Percentiles rank a stretch among this genome's conserved stretches.
These are phyloP conservation scores for Cephonodes hylas DNA, from an alignment of 2,888 invertebrate species.

Conservation along the genomic window DNA sequence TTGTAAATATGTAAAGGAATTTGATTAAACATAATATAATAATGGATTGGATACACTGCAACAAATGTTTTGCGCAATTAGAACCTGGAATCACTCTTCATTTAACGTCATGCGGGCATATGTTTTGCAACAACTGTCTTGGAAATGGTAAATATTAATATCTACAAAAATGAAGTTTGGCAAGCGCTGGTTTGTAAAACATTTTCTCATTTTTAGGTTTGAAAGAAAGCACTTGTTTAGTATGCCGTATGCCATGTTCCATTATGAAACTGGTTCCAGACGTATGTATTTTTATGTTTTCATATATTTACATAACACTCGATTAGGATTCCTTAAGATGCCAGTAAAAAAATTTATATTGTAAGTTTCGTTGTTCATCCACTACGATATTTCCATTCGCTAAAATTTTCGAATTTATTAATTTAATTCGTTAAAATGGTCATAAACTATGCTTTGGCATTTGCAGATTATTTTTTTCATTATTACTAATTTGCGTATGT, in stretches of 20 bases:
- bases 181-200: slow-evolving; percentile 16
- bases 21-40: slow-evolving; percentile 18
- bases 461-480: too few relatives aligned
- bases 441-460: too few relatives aligned
- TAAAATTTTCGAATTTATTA: too few relatives aligned
- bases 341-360: too few relatives aligned
- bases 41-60: slow-evolving; percentile 80
- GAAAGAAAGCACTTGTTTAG: slow-evolving; percentile 67
- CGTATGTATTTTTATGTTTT: slow-evolving; percentile 43
- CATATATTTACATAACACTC: not conserved
- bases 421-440: too few relatives aligned
- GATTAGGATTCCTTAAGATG: not conserved
- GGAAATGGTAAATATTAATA: slow-evolving; percentile 55
- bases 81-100: slow-evolving; percentile 68
- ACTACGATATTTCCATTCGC: too few relatives aligned
- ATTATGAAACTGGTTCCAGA: slow-evolving; percentile 73
- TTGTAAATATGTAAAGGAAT: slow-evolving; percentile 11
- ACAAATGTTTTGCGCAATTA: slow-evolving; percentile 73
- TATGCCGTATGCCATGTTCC: slow-evolving; percentile 71
- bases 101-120: slow-evolving; percentile 78
- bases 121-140: slow-evolving; percentile 76
- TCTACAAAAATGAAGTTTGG: not conserved
- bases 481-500: too few relatives aligned
- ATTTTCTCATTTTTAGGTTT: slow-evolving; percentile 46
- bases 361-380: too few relatives aligned